phyloP scores from a whole-genome alignment of 2,113 vertebrate genomes.

The Progne subis region DNA sequence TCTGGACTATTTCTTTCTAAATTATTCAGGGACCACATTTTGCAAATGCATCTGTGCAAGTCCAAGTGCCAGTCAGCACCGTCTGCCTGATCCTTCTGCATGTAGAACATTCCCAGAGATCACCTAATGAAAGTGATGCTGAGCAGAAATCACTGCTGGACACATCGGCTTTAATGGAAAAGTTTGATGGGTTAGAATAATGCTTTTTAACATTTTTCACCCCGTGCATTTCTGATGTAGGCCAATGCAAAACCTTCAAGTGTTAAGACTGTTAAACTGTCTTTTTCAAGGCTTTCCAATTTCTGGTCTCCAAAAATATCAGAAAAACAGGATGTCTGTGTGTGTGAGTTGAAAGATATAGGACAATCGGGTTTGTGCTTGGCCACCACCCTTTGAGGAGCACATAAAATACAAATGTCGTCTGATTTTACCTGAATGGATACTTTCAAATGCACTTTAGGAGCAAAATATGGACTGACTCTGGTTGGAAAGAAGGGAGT shows the following conservation, averaged over 20 bases:
- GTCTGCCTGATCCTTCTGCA: not conserved
- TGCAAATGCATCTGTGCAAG: conserved; percentile 4
- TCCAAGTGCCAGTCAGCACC: not conserved
- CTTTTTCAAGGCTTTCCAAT: not conserved
- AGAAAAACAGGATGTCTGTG: accelerated
- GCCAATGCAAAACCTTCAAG: not conserved
- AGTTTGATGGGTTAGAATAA: not conserved
- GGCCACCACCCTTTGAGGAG: not conserved
- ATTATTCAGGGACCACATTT: conserved; percentile 6
- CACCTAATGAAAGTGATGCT: not conserved
- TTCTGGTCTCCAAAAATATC: not conserved
- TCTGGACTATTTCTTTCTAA: not conserved
- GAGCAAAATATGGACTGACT: not conserved
- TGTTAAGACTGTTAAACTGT: not conserved
- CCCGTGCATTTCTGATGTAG: not conserved
- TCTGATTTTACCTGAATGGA: not conserved
- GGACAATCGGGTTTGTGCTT: too few species aligned
- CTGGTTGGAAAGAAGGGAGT: not conserved
- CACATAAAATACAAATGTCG: not conserved
- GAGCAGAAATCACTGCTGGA: not conserved
- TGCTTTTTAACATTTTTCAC: not conserved
- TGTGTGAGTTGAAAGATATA: not conserved
- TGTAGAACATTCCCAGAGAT: not conserved
- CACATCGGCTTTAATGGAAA: not conserved
- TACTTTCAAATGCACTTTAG: not conserved